Conservation (phyloP, 2,113 vertebrate species). For the Labeo catla region DNA sequence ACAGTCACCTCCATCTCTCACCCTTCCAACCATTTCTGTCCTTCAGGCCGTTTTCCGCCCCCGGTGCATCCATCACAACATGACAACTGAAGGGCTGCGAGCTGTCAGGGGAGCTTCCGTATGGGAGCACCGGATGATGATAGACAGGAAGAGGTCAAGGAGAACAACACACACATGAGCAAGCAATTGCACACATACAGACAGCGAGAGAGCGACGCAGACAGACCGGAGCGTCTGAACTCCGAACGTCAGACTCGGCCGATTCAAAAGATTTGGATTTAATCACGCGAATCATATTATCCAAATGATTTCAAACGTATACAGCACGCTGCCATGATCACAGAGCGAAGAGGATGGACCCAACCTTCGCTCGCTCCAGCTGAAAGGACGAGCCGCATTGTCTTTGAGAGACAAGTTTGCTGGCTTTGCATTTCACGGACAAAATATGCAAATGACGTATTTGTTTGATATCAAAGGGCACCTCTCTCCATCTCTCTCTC, state of each 20-base stretch:
- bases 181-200: slow-evolving; percentile 34
- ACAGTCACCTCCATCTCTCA: slow-evolving; percentile 23
- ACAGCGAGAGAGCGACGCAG: slow-evolving; percentile 35
- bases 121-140: slow-evolving; percentile 46
- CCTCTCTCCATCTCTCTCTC: slow-evolving; percentile 7
- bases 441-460: slow-evolving; percentile 82
- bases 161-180: slow-evolving; percentile 54
- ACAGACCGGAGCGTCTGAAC: neutral
- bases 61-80: slow-evolving; percentile 52
- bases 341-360: neutral
- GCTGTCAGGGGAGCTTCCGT: slow-evolving; percentile 55
- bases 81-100: slow-evolving; percentile 55
- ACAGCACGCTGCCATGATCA: slow-evolving; percentile 34
- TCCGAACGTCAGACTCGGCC: neutral
- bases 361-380: neutral
- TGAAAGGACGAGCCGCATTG: slow-evolving; percentile 40
- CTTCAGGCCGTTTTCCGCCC: slow-evolving; percentile 24
- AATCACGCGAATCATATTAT: slow-evolving; percentile 32
- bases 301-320: slow-evolving; percentile 39
- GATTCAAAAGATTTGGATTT: slow-evolving; percentile 22
- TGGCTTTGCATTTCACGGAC: slow-evolving; percentile 57
- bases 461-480: slow-evolving; percentile 73
- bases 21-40: slow-evolving; percentile 26
- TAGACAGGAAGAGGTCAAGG: slow-evolving; percentile 59
- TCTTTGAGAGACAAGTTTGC: slow-evolving; percentile 50